A percentile compares a stretch with the other conserved stretches of the same genome.
phyloP scores from a whole-genome alignment of 2,797 vertebrate genomes.

The Diceros bicornis region DNA sequence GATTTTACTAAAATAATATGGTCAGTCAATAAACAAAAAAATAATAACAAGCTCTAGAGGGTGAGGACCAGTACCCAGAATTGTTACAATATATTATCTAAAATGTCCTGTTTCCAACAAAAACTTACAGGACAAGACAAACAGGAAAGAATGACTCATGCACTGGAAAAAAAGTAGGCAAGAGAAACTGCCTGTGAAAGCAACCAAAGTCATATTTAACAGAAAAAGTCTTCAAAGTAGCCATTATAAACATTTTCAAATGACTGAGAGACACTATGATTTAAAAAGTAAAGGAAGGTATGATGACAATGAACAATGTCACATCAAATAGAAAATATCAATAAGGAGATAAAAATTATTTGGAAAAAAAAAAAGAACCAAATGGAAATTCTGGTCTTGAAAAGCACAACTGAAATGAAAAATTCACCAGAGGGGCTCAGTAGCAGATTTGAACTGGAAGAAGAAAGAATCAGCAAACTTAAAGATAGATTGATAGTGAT shows the following conservation, averaged over 20 bases:
- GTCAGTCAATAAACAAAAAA: not conserved
- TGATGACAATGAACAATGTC: not conserved
- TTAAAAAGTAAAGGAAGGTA: not conserved
- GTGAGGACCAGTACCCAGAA: not conserved
- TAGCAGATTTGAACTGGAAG: not conserved
- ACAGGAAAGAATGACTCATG: not conserved
- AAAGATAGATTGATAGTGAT: not conserved
- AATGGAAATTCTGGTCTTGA: not conserved
- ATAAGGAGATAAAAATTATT: not conserved
- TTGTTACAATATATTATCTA: not conserved
- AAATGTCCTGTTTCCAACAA: not conserved
- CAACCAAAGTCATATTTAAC: not conserved
- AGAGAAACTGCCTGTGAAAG: not conserved
- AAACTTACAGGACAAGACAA: not conserved
- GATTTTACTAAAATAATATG: not conserved
- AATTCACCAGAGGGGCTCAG: not conserved
- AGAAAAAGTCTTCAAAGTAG: not conserved
- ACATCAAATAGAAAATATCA: not conserved
- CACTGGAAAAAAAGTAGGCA: not conserved
- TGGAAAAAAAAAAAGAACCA: not conserved
- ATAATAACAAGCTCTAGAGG: not conserved
- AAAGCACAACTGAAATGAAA: not conserved
- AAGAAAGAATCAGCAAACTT: not conserved
- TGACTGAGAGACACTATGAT: not conserved
- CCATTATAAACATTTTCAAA: constrained; percentile 21